A percentile compares a stretch with the other conserved stretches of the same genome.
Evolutionary conservation across 2,888 invertebrate species (phyloP).

Genomic region (Nomada fabriciana): DNA sequence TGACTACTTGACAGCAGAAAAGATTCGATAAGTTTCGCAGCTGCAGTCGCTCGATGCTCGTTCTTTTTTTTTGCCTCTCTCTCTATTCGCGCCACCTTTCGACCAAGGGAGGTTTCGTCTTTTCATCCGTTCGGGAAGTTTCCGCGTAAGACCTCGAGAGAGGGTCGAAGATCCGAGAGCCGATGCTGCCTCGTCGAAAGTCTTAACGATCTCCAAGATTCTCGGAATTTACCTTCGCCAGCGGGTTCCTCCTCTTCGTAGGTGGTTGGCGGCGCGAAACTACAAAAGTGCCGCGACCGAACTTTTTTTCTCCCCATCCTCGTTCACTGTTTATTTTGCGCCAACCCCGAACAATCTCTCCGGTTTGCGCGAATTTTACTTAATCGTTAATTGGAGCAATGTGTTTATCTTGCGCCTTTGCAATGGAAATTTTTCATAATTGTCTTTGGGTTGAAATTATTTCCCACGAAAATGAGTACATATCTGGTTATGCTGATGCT

Average conservation of each 20-base stretch:
- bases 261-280: constrained; percentile 56
- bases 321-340: constrained; percentile 47
- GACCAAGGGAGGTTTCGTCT: constrained; percentile 32
- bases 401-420: too few species aligned
- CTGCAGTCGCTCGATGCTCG: constrained; percentile 45
- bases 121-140: constrained; percentile 54
- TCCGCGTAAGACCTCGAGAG: constrained; percentile 50
- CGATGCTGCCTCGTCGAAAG: constrained; percentile 64
- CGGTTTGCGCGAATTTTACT: neutral
- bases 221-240: constrained; percentile 50
- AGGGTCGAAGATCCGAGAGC: constrained; percentile 46
- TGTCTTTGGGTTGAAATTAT: too few species aligned
- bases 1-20: constrained; percentile 67
- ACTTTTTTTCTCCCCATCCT: constrained; percentile 19
- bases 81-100: neutral
- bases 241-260: constrained; percentile 37
- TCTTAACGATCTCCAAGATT: constrained; percentile 67
- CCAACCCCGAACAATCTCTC: neutral
- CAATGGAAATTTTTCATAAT: too few species aligned
- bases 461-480: too few species aligned
- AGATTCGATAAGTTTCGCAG: constrained; percentile 66
- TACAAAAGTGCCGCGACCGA: constrained; percentile 38
- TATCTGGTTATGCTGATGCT: too few species aligned
- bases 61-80: constrained; percentile 23
- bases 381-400: too few species aligned